Percentiles rank a stretch among this genome's conserved stretches.
These are phyloP conservation scores for Ferdinandea cuprea DNA, from an alignment of 2,888 invertebrate genomes.

Conservation along the genomic window DNA sequence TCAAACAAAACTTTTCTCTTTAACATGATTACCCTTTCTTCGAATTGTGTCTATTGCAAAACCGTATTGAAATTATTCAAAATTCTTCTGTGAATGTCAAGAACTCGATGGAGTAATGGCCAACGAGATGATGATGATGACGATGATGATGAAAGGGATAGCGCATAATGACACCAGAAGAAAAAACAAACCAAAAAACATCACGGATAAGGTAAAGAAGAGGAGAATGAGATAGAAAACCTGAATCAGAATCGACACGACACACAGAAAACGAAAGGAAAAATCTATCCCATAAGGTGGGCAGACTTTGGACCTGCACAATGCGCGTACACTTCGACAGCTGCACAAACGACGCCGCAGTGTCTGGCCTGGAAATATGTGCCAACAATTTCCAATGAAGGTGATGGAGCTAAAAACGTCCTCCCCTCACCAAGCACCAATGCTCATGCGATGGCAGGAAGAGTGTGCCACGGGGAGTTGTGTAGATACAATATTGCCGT, in stretches of 20 bases:
- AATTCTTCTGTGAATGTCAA: conserved; percentile 61
- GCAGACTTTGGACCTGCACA: conserved; percentile 67
- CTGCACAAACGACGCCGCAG: conserved; percentile 72
- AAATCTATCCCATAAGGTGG: conserved; percentile 59
- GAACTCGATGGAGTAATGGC: conserved; percentile 68
- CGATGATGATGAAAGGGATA: no score
- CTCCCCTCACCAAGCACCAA: conserved; percentile 1
- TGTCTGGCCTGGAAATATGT: conserved; percentile 71
- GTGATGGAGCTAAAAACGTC: conserved; percentile 56
- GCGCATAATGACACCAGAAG: conserved; percentile 55
- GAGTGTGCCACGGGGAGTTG: no score
- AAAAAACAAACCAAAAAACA: conserved; percentile 24
- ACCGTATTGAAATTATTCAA: conserved; percentile 72
- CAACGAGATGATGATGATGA: conserved; percentile 69
- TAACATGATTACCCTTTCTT: no score
- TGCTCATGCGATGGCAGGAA: neutral
- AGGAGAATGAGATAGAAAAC: conserved; percentile 26
- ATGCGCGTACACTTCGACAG: conserved; percentile 53
- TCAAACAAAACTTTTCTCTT: no score
- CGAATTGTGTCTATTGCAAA: no score
- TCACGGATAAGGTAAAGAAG: conserved; percentile 43
- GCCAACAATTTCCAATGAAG: conserved; percentile 69
- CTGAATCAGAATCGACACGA: conserved; percentile 29
- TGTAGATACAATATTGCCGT: conserved; percentile 51
- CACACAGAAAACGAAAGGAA: conserved; percentile 68